Evolutionary conservation across 2,797 vertebrate species (phyloP).

Genomic region (Cossypha heuglini): DNA sequence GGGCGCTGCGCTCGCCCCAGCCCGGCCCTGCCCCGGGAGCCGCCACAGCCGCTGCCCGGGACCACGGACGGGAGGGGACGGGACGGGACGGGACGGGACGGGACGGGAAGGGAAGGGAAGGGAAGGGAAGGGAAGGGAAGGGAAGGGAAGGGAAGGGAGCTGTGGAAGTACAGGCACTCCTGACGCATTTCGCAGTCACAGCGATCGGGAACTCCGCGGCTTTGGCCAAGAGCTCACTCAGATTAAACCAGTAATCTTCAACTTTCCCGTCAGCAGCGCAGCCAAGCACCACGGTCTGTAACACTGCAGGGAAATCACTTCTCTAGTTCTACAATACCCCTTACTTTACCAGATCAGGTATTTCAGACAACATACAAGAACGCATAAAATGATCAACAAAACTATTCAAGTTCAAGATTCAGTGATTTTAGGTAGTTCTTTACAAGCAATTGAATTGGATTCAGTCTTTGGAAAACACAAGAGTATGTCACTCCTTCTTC

Average conservation of each 20-base stretch:
- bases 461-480: not conserved
- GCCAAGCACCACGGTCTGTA: rapidly evolving
- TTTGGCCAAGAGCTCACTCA: not conserved
- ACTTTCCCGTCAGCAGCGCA: rapidly evolving
- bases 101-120: too few species aligned
- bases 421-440: not conserved
- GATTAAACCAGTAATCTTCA: not conserved
- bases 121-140: not conserved
- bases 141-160: too few species aligned
- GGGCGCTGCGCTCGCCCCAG: not conserved
- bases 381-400: not conserved
- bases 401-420: not conserved
- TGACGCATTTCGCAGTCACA: not conserved
- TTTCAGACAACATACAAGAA: not conserved
- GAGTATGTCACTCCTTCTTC: not conserved
- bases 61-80: not conserved
- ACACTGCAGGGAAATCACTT: not conserved
- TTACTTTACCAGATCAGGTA: rapidly evolving
- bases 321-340: rapidly evolving
- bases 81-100: not conserved
- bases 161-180: rapidly evolving
- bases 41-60: not conserved
- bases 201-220: not conserved
- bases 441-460: not conserved
- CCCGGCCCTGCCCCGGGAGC: not conserved